These are phyloP conservation scores for Blennius ocellaris DNA, from an alignment of 2,113 vertebrate genomes.

Conservation along the genomic window DNA sequence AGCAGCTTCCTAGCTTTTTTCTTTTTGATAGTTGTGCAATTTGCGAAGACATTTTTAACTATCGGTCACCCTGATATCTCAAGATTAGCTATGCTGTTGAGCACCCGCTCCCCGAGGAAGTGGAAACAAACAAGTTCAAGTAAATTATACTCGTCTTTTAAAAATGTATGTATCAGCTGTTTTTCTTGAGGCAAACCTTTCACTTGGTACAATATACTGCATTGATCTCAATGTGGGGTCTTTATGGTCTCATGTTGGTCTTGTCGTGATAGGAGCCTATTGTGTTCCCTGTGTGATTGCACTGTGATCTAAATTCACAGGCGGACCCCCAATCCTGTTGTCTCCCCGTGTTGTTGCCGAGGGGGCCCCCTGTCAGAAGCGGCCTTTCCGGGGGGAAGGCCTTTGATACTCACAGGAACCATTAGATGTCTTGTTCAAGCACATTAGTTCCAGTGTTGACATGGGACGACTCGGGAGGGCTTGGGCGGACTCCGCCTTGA, in stretches of 20 bases:
- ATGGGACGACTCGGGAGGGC: conserved; percentile 54
- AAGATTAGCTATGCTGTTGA: conserved; percentile 33
- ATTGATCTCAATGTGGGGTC: conserved; percentile 67
- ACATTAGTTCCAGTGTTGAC: conserved; percentile 79
- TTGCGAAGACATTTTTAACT: conserved; percentile 64
- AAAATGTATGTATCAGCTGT: conserved; percentile 51
- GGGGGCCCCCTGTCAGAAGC: conserved; percentile 53
- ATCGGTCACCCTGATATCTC: conserved; percentile 51
- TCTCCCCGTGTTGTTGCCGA: conserved; percentile 64
- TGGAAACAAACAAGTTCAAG: no score
- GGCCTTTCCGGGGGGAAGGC: conserved; percentile 53
- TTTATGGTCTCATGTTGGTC: conserved; percentile 55
- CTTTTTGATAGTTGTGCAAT: conserved; percentile 47
- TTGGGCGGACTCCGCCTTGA: conserved; percentile 31
- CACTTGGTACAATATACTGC: conserved; percentile 20
- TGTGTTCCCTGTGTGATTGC: conserved; percentile 52
- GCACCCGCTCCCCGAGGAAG: no score
- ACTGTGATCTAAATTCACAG: conserved; percentile 68
- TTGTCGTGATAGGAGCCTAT: conserved; percentile 46
- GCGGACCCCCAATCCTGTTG: conserved; percentile 60
- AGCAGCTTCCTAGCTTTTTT: conserved; percentile 26
- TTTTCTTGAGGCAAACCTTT: conserved; percentile 27
- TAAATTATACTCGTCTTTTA: conserved; percentile 19
- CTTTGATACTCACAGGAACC: conserved; percentile 75
- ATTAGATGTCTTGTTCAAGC: conserved; percentile 73